Conservation (phyloP, 2,113 vertebrate species). For the Haemorhous mexicanus region DNA sequence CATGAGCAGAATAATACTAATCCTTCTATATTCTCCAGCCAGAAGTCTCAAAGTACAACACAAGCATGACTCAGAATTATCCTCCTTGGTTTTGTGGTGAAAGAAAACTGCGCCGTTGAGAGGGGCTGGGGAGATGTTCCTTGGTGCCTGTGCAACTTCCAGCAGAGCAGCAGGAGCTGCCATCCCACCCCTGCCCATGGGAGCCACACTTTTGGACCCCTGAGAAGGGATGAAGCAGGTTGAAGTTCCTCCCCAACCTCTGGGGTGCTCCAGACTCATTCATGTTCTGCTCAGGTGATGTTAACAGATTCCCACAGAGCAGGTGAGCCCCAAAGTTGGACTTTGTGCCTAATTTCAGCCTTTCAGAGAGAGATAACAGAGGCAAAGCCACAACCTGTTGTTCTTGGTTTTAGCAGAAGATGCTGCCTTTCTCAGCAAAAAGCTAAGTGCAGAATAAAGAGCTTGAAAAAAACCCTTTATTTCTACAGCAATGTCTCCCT, state of each 20-base stretch:
- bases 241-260: not conserved
- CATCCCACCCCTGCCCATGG: rapidly evolving
- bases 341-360: not conserved
- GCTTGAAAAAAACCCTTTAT: not conserved
- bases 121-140: not conserved
- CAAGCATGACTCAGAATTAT: not conserved
- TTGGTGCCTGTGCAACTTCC: not conserved
- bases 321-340: not conserved
- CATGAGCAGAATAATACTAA: not conserved
- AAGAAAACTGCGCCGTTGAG: not conserved
- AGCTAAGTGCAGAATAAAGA: not conserved
- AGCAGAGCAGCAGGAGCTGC: not conserved
- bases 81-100: not conserved
- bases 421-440: not conserved
- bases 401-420: not conserved
- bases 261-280: not conserved
- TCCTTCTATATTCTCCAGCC: not conserved
- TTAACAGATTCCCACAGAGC: not conserved
- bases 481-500: not conserved
- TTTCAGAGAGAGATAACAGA: not conserved
- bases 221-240: not conserved
- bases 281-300: not conserved
- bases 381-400: not conserved
- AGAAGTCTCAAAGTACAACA: not conserved
- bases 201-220: not conserved